phyloP scores from a whole-genome alignment of 2,113 vertebrate genomes.

The Ariopsis seemanni region DNA sequence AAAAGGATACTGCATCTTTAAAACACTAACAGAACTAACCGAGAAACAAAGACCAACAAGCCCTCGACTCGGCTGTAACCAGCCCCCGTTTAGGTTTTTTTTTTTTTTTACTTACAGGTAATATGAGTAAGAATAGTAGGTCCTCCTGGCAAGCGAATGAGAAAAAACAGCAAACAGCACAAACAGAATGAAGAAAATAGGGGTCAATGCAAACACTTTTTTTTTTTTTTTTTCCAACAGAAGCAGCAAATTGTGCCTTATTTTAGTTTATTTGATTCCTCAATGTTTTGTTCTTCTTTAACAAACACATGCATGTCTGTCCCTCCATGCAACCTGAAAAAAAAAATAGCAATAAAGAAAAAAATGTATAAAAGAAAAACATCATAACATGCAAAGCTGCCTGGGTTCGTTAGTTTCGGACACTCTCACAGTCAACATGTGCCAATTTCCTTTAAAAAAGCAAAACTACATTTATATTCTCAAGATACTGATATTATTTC shows the following conservation, averaged over 20 bases:
- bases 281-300: conserved; percentile 75
- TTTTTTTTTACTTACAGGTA: conserved; percentile 99
- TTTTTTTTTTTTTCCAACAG: conserved; percentile 71
- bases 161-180: conserved; percentile 84
- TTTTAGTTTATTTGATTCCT: background rate
- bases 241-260: conserved; percentile 73
- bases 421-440: background rate
- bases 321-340: conserved; percentile 22
- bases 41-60: conserved; percentile 74
- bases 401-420: background rate
- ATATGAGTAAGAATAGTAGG: conserved; percentile 99
- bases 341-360: background rate
- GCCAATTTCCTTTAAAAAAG: background rate
- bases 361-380: background rate
- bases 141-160: conserved; percentile 99
- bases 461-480: too few species aligned
- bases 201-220: conserved; percentile 92
- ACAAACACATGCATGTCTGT: conserved; percentile 49
- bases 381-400: conserved; percentile 9
- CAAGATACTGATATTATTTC: too few species aligned
- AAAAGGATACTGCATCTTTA: conserved; percentile 99
- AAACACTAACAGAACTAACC: conserved; percentile 77
- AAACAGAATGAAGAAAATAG: conserved; percentile 86
- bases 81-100: conserved; percentile 59
- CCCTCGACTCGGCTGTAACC: conserved; percentile 59